phyloP scores from a whole-genome alignment of 2,888 invertebrate species.

The Agrotis exclamationis region DNA sequence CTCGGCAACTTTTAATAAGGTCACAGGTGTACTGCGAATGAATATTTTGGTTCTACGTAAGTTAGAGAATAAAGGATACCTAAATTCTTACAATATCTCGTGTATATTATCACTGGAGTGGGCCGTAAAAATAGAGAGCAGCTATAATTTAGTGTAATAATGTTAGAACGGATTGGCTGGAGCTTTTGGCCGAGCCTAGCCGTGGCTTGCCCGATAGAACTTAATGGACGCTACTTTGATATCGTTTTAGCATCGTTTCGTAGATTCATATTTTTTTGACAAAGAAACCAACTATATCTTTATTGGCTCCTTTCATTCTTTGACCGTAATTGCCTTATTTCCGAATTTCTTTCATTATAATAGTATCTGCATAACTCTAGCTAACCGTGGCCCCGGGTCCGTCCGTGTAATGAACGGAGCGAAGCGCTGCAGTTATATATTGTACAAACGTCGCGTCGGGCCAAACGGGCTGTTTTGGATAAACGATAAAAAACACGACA shows the following conservation, averaged over 20 bases:
- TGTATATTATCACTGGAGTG: conserved; percentile 53
- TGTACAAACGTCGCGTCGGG: conserved; percentile 63
- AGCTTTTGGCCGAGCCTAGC: conserved; percentile 17
- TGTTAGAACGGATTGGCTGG: conserved; percentile 38
- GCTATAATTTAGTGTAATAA: conserved; percentile 58
- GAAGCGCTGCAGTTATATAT: conserved; percentile 73
- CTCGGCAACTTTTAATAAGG: conserved; percentile 64
- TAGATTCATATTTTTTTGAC: conserved; percentile 12
- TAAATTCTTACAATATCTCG: conserved; percentile 46
- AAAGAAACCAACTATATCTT: not conserved
- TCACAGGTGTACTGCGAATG: conserved; percentile 60
- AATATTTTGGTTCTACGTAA: conserved; percentile 53
- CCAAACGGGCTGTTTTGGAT: conserved; percentile 64
- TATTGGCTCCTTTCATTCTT: not conserved
- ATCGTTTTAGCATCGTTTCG: conserved; percentile 23
- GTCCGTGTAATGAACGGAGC: conserved; percentile 71
- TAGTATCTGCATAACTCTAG: conserved; percentile 59
- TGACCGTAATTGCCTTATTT: not conserved
- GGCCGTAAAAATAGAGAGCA: conserved; percentile 48
- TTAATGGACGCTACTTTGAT: conserved; percentile 12
- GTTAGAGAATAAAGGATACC: conserved; percentile 40
- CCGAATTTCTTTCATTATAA: conserved; percentile 45
- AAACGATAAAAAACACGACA: conserved; percentile 63
- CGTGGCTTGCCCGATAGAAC: conserved; percentile 30
- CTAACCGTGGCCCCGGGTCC: conserved; percentile 55